These are phyloP conservation scores for Tenthredo notha DNA, from an alignment of 2,888 invertebrate species.

Conservation along the genomic window DNA sequence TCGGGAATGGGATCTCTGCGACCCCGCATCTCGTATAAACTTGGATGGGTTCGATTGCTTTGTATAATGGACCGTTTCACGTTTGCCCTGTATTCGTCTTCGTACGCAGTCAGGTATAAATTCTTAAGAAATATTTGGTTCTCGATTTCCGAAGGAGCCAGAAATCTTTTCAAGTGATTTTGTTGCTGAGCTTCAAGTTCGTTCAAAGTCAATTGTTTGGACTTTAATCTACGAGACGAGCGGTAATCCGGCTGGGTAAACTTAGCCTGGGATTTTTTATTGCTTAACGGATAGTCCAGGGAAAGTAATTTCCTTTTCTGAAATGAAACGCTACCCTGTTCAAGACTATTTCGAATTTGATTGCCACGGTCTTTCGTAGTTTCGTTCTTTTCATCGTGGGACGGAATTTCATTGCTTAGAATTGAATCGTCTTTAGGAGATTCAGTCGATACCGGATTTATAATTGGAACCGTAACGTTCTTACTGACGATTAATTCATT, in stretches of 20 bases:
- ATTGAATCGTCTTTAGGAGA: conserved; percentile 54
- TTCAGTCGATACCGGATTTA: conserved; percentile 50
- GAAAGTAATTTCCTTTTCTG: conserved; percentile 69
- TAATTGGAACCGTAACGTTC: not conserved
- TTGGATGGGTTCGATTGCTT: conserved; percentile 64
- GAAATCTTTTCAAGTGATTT: conserved; percentile 73
- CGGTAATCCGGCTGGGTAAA: not conserved
- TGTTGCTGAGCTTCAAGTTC: conserved; percentile 71
- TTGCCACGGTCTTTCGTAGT: conserved; percentile 74
- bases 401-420: conserved; percentile 74
- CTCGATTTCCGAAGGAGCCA: conserved; percentile 71
- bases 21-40: conserved; percentile 43
- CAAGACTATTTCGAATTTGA: conserved; percentile 72
- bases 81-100: conserved; percentile 75
- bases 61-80: conserved; percentile 73
- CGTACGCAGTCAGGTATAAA: conserved; percentile 74
- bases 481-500: not conserved
- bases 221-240: conserved; percentile 21
- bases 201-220: conserved; percentile 65
- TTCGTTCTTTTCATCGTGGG: conserved; percentile 60
- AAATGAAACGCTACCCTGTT: conserved; percentile 60
- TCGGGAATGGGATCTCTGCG: conserved; percentile 28
- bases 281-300: conserved; percentile 64
- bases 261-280: conserved; percentile 45
- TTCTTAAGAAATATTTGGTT: conserved; percentile 76